Conservation (phyloP, 2,797 vertebrate genomes). For the Chaunax sp. region DNA sequence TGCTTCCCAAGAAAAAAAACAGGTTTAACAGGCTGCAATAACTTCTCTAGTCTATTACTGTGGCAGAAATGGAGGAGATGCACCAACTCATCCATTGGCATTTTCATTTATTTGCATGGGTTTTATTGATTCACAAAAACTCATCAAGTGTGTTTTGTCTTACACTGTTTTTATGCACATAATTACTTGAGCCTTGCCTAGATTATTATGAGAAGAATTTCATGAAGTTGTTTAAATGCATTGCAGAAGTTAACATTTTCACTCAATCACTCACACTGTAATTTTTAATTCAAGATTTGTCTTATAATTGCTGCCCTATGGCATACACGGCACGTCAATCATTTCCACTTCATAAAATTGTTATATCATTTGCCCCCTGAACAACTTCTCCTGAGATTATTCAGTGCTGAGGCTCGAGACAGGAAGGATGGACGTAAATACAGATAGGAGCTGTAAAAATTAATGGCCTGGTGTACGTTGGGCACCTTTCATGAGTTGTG, state of each 20-base stretch:
- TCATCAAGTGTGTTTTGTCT: slow-evolving; percentile 60
- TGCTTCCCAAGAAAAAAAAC: slow-evolving; percentile 45
- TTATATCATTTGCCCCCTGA: slow-evolving; percentile 16
- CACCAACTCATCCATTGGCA: slow-evolving; percentile 38
- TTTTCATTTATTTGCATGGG: slow-evolving; percentile 52
- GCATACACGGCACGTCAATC: slow-evolving; percentile 42
- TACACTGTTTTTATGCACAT: slow-evolving; percentile 27
- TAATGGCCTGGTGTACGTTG: slow-evolving; percentile 39
- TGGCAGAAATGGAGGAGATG: slow-evolving; percentile 37
- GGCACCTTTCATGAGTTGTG: slow-evolving; percentile 45
- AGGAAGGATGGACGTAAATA: slow-evolving; percentile 53
- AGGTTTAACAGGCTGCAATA: slow-evolving; percentile 56
- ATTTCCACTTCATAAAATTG: slow-evolving; percentile 17
- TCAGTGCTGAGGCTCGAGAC: slow-evolving; percentile 3
- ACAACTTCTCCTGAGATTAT: slow-evolving; percentile 25
- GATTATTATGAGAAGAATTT: slow-evolving; percentile 35
- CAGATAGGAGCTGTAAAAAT: slow-evolving; percentile 55
- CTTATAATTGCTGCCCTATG: slow-evolving; percentile 47
- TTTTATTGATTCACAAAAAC: slow-evolving; percentile 65
- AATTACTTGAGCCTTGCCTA: slow-evolving; percentile 20
- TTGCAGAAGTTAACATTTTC: slow-evolving; percentile 47
- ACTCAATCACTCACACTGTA: slow-evolving; percentile 45
- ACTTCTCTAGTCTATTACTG: slow-evolving; percentile 56
- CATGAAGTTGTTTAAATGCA: slow-evolving; percentile 53
- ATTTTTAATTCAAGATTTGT: slow-evolving; percentile 59